These are phyloP conservation scores for Entomobrya multifasciata DNA, from an alignment of 2,888 invertebrate species.

Conservation along the genomic window DNA sequence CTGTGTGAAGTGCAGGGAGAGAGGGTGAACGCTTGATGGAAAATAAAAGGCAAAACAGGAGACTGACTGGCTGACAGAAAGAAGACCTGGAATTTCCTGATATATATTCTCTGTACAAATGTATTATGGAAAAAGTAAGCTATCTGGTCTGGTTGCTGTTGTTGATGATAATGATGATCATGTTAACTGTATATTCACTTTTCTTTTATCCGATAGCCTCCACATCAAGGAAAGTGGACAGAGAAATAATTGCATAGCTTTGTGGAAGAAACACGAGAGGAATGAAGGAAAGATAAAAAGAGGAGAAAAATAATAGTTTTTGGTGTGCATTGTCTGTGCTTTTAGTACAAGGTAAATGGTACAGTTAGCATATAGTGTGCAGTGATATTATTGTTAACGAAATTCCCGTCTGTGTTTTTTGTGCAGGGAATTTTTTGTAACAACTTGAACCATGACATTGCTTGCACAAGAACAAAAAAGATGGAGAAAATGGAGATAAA, in stretches of 20 bases:
- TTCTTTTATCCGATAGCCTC: background rate
- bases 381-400: background rate
- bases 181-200: no score
- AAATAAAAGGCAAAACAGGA: background rate
- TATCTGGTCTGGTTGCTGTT: no score
- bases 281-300: conserved; percentile 4
- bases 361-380: background rate
- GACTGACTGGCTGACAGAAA: background rate
- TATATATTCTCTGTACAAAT: no score
- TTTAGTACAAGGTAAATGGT: no score
- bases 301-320: background rate
- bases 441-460: conserved; percentile 60
- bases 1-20: background rate
- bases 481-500: conserved; percentile 25
- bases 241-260: conserved; percentile 16
- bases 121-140: no score
- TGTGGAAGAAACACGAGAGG: background rate
- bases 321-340: background rate
- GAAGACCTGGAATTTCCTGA: background rate
- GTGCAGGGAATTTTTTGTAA: background rate
- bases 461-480: conserved; percentile 8
- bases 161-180: no score
- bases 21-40: no score
- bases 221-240: background rate
- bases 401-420: background rate